Evolutionary conservation across 2,113 vertebrate genomes (phyloP), one percentile per base, ranked within the genome.

Genomic region (Ceyx margarethae): DNA sequence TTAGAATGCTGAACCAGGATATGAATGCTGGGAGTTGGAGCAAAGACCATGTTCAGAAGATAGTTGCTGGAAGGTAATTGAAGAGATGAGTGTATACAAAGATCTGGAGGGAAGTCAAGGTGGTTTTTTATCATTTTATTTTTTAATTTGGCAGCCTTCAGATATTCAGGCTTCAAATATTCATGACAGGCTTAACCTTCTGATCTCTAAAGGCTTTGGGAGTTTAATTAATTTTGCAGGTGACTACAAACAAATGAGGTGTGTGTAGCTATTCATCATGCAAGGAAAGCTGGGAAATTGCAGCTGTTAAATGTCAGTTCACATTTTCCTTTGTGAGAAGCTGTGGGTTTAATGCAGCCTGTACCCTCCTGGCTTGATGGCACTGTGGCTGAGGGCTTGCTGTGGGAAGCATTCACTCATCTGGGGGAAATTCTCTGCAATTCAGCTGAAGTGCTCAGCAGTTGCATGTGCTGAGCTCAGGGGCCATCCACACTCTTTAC

Each of bases 221-320:
- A 26, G 28, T 82, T 91, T 69, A 42, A 60, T 92, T 81, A 65
- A 80, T 89, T 78, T 88, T 95, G 72, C 87, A 85, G 77, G 65
- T 82, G 79, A 89, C 79, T 85, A 11, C 78, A 89, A 48, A 82
- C 57, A 83, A 50, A 69, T 82, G 37, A 53, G 67, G 15, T 87
- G 14, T 75, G 4, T 17, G 11, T 61, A 43, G 62, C 57, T 84
- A 5, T 85, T 69, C 51, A 17, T 81, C 51, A 29, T 88, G 81
- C 67, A 58, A 56, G 67, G 67, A 69, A 62, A 71, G 29, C 33
- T 85, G 66, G 84, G 75, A 85, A 76, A 9, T 3, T 64, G 81
- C 61, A 75, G 80, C 31, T 29, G 60, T 65, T 57, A 19, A 71
- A 54, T 66, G 23, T 35, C 35, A 76, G 48, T 50, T 64, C 58